phyloP scores from a whole-genome alignment of 1,140 invertebrate species.

The Temnothorax longispinosus region DNA sequence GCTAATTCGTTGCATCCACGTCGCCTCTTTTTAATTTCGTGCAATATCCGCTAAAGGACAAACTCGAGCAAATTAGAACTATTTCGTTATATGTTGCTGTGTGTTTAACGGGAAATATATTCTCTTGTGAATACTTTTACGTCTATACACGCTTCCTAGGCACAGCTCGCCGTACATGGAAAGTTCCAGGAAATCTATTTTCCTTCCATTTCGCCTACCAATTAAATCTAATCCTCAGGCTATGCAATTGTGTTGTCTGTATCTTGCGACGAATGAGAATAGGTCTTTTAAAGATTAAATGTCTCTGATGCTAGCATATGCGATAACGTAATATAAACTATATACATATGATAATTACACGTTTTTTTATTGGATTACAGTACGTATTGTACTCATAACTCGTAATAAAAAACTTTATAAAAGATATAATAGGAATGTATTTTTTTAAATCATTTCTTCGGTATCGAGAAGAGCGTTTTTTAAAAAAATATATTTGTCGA shows the following conservation, averaged over 20 bases:
- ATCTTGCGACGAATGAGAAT: constrained; percentile 50
- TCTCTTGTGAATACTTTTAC: background rate
- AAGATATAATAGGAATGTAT: background rate
- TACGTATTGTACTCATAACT: background rate
- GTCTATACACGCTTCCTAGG: background rate
- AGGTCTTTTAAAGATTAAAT: constrained; percentile 23
- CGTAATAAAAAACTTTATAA: background rate
- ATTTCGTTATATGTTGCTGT: background rate
- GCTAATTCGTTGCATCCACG: constrained; percentile 64
- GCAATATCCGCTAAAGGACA: constrained; percentile 47
- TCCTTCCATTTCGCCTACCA: constrained; percentile 57
- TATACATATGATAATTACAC: constrained; percentile 9
- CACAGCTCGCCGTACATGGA: background rate
- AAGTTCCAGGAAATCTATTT: constrained; percentile 62
- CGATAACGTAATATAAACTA: constrained; percentile 18
- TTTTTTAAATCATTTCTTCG: background rate
- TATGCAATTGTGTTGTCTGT: constrained; percentile 46
- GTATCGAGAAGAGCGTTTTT: background rate
- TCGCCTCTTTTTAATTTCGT: constrained; percentile 61
- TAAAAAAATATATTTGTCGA: background rate
- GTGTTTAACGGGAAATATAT: background rate
- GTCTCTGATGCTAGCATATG: background rate
- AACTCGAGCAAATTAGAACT: constrained; percentile 59
- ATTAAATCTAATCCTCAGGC: constrained; percentile 54
- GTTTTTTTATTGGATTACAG: background rate